Percentiles rank a stretch among this genome's conserved stretches.
phyloP scores from a whole-genome alignment of 2,113 vertebrate species.

The Hippotragus niger region DNA sequence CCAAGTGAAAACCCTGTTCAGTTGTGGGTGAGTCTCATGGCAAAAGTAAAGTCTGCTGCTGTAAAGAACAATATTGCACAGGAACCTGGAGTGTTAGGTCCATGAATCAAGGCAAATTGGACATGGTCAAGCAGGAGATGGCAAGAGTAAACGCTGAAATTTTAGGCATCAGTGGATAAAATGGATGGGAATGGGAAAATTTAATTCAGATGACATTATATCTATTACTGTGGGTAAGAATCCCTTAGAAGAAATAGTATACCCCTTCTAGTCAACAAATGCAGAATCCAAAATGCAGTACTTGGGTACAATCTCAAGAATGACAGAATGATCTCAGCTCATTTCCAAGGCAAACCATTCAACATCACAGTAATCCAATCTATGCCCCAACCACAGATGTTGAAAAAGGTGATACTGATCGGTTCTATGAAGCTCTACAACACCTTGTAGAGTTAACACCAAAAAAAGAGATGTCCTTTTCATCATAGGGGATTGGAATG shows the following conservation, averaged over 20 bases:
- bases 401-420: background rate
- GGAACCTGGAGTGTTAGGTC: background rate
- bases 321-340: background rate
- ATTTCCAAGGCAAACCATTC: background rate
- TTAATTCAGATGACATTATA: background rate
- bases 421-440: background rate
- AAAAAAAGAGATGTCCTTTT: background rate
- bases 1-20: background rate
- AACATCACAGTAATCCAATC: background rate
- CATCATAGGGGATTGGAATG: background rate
- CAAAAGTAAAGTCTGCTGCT: background rate
- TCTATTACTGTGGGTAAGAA: background rate
- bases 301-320: background rate
- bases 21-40: background rate
- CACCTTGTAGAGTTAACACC: background rate
- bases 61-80: background rate
- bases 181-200: background rate
- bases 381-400: background rate
- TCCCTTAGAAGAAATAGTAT: background rate
- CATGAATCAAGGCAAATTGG: background rate
- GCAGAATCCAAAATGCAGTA: background rate
- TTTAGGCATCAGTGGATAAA: background rate
- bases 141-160: background rate
- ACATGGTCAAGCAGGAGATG: background rate
- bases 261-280: background rate